Base-by-base conservation (phyloP, 2,888 invertebrate genomes). In the Aphidoletes aphidimyza region DNA sequence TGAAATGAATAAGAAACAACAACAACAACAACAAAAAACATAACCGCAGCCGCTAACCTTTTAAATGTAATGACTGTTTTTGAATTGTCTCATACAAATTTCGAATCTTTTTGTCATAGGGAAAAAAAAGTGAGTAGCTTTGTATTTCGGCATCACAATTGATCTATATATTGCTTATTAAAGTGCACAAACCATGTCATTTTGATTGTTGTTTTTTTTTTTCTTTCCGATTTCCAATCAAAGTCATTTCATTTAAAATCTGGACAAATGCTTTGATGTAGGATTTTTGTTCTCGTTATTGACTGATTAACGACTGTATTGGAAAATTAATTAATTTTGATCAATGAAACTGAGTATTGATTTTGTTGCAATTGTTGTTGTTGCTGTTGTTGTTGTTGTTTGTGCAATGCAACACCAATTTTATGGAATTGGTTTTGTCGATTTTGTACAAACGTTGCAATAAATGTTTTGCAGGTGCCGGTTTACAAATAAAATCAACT, bases 51-150 rank as follows among this genome's bases (percentile, higher is more conserved):
- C 81, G 81, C 37, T 37, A 81, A 37, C 37, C 36, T 37, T 37
- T 81, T 37, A 47, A 47, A 14, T 36, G 6, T 69, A 81, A 81
- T 81, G 37, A 81, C 37, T n/a, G 22, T 37, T 37, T n/a, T n/a
- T n/a, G 37, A 81, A 81, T 81, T 81, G 81, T 81, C 81, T 81
- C 81, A 81, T 81, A 81, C 36, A 81, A n/a, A 37, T 78, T 36
- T 36, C 34, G 19, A 54, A 26, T 22, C n/a, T 14, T 39, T 8
- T 39, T 8, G 5, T 39, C 39, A 39, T 8, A 39, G 11, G 6
- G 39, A 39, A 39, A 39, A 39, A 39, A 39, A n/a, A n/a, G n/a
- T n/a, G n/a, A n/a, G n/a, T n/a, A n/a, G n/a, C n/a, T n/a, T n/a
- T n/a, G n/a, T n/a, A n/a, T n/a, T n/a, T n/a, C n/a, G n/a, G n/a